These are phyloP conservation scores for Drosophila niveifrons DNA, from an alignment of 2,888 invertebrate species.

Conservation along the genomic window DNA sequence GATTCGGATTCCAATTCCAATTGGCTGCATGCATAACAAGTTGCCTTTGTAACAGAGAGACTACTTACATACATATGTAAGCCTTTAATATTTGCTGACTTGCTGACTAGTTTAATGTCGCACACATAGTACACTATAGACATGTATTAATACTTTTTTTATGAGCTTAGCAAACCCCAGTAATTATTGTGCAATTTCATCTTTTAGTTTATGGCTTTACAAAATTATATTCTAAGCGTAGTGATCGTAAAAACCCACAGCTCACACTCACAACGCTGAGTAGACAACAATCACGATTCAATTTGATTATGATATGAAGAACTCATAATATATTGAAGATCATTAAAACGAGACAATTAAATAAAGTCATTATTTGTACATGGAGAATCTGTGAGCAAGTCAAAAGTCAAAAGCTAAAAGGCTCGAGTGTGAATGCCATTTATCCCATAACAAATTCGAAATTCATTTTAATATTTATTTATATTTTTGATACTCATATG, in stretches of 20 bases:
- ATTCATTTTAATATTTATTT: constrained; percentile 8
- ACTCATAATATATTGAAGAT: background rate
- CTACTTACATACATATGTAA: constrained; percentile 12
- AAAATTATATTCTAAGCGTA: background rate
- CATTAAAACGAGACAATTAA: background rate
- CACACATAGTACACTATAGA: constrained; percentile 1
- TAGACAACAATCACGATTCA: background rate
- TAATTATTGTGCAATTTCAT: background rate
- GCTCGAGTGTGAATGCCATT: constrained; percentile 14
- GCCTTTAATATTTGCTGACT: constrained; percentile 24
- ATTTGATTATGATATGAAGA: background rate
- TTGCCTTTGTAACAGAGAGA: constrained; percentile 16
- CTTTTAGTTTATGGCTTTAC: background rate
- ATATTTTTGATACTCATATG: constrained; percentile 6
- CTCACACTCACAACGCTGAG: background rate
- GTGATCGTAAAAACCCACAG: background rate
- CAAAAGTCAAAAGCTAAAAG: constrained; percentile 6
- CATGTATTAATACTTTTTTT: background rate
- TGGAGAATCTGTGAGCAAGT: background rate
- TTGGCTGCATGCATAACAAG: constrained; percentile 46
- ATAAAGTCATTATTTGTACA: background rate
- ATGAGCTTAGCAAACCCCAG: background rate
- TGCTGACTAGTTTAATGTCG: constrained; percentile 15
- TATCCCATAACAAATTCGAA: background rate
- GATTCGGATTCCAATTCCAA: constrained; percentile 47